Evolutionary conservation across 1,140 invertebrate genomes (phyloP).

Genomic region (Anthonomus grandis): DNA sequence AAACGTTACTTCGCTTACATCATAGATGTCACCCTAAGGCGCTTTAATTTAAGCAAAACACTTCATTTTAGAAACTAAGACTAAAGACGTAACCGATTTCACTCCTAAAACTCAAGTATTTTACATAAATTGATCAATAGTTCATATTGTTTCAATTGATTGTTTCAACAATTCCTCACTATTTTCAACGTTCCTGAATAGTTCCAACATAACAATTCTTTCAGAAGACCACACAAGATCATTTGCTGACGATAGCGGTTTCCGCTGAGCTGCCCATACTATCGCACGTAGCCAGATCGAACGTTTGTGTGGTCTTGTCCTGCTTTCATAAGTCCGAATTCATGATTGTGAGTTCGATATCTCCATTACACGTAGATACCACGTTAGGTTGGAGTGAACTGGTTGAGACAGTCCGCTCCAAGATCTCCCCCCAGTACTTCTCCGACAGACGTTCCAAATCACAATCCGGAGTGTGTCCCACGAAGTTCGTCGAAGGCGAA

Average conservation of each 20-base stretch:
- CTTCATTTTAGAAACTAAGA: no score
- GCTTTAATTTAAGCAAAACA: no score
- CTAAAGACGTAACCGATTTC: no score
- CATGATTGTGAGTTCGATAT: conserved; percentile 40
- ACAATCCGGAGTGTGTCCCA: conserved; percentile 45
- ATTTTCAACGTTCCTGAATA: no score
- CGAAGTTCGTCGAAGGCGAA: conserved; percentile 30
- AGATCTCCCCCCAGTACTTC: conserved; percentile 73
- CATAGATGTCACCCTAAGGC: no score
- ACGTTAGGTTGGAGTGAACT: conserved; percentile 65
- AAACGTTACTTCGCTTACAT: no score
- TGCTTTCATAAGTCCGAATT: conserved; percentile 48
- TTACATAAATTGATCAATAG: no score
- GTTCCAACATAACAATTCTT: no score
- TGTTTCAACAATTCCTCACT: no score
- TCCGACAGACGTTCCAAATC: conserved; percentile 69
- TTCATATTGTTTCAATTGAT: no score
- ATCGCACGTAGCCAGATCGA: conserved; percentile 34
- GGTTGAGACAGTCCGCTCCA: conserved; percentile 67
- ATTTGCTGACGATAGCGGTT: conserved; percentile 40
- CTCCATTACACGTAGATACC: conserved; percentile 41
- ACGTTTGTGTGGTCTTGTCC: conserved; percentile 48
- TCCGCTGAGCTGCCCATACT: conserved; percentile 44
- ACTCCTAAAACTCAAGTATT: no score
- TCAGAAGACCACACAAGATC: conserved; percentile 29